Evolutionary conservation across 1,140 invertebrate species (phyloP).

Genomic region (Heliothis virescens): DNA sequence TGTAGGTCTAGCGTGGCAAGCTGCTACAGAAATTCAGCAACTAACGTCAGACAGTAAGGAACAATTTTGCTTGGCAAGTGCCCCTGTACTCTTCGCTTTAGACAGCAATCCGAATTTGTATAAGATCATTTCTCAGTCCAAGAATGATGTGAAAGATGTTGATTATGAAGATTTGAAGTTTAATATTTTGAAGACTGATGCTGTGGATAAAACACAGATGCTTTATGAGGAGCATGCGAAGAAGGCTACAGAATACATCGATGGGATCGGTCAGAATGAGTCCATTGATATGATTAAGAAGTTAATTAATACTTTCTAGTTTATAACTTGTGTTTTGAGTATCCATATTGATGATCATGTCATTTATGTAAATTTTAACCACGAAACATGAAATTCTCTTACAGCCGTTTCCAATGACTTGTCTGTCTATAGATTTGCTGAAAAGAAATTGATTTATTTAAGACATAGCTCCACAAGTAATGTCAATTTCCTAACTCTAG

Average conservation of each 20-base stretch:
- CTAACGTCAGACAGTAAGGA: conserved; percentile 80
- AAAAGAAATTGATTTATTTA: too few relatives aligned
- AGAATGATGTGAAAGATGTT: conserved; percentile 89
- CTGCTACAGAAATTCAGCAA: conserved; percentile 87
- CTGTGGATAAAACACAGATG: conserved; percentile 76
- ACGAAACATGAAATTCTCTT: too few relatives aligned
- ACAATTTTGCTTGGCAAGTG: conserved; percentile 90
- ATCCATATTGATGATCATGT: not conserved
- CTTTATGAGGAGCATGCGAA: conserved; percentile 78
- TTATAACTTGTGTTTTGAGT: not conserved
- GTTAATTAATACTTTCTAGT: conserved; percentile 77
- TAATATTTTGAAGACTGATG: conserved; percentile 89
- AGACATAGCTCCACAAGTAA: too few relatives aligned
- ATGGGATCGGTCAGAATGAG: conserved; percentile 76
- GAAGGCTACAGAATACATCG: conserved; percentile 74
- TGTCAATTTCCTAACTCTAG: too few relatives aligned
- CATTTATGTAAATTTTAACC: too few relatives aligned
- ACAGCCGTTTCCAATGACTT: too few relatives aligned
- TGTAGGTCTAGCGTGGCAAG: conserved; percentile 94
- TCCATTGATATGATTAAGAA: conserved; percentile 81
- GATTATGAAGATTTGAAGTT: conserved; percentile 90
- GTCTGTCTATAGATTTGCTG: too few relatives aligned
- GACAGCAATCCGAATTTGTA: conserved; percentile 90
- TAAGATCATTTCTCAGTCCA: conserved; percentile 89
- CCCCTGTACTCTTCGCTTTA: conserved; percentile 92